A percentile compares a stretch with the other conserved stretches of the same genome.
Evolutionary conservation across 2,113 vertebrate species (phyloP).

Genomic region (Engraulis encrasicolus): DNA sequence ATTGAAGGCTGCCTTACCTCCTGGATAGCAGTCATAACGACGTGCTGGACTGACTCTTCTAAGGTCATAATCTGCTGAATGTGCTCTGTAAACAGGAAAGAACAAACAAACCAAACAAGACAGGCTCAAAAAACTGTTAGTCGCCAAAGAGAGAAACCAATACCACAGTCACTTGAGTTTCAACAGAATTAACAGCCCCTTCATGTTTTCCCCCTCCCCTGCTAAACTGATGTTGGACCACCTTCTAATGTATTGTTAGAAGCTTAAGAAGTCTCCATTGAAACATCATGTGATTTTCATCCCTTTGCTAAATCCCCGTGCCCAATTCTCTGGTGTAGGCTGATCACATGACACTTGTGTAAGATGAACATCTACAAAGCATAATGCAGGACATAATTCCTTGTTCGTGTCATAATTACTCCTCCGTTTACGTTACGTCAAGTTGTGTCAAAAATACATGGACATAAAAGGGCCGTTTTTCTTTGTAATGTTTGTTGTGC

Average conservation of each 20-base stretch:
- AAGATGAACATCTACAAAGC: background rate
- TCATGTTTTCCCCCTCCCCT: too few relatives aligned
- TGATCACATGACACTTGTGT: background rate
- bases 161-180: background rate
- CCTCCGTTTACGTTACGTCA: too few relatives aligned
- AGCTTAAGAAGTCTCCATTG: too few relatives aligned
- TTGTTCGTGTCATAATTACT: too few relatives aligned
- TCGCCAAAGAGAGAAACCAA: background rate
- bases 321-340: conserved; percentile 17
- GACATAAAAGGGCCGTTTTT: too few relatives aligned
- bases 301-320: background rate
- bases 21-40: conserved; percentile 93
- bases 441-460: too few relatives aligned
- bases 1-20: conserved; percentile 74
- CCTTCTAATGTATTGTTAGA: background rate
- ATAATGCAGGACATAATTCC: too few relatives aligned
- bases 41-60: conserved; percentile 89
- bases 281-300: background rate
- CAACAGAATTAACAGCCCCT: background rate
- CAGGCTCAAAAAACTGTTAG: background rate
- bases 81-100: conserved; percentile 77
- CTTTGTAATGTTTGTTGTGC: too few relatives aligned
- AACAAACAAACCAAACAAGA: background rate
- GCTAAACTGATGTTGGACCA: background rate
- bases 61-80: conserved; percentile 92